These are phyloP conservation scores for Ochotona princeps DNA, from an alignment of 2,113 vertebrate species.

Conservation along the genomic window DNA sequence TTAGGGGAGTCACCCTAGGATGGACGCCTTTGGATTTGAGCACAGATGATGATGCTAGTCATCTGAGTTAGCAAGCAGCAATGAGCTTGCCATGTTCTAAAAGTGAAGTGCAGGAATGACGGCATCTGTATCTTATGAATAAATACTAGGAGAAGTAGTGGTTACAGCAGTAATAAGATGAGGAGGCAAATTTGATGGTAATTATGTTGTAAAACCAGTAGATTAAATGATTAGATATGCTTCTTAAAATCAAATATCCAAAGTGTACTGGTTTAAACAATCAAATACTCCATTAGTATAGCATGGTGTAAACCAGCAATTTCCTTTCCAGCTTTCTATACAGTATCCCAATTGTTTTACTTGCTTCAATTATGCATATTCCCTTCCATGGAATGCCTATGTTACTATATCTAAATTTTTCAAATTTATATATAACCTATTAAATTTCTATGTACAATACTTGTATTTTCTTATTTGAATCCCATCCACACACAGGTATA, in stretches of 20 bases:
- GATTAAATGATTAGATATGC: not conserved
- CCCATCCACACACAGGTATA: not conserved
- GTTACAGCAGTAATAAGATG: not conserved
- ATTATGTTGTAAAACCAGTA: not conserved
- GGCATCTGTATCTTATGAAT: not conserved
- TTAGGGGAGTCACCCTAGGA: not conserved
- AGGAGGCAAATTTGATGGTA: not conserved
- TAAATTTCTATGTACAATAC: not conserved
- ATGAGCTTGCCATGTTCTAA: not conserved
- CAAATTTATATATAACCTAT: not conserved
- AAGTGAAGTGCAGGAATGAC: not conserved
- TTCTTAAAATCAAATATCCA: too few species aligned
- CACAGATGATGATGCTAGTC: not conserved
- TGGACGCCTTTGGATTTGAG: not conserved
- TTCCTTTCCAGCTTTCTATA: not conserved
- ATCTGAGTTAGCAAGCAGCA: not conserved
- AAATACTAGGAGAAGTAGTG: not conserved
- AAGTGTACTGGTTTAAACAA: not conserved
- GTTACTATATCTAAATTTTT: not conserved
- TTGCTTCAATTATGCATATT: not conserved
- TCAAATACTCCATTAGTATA: not conserved
- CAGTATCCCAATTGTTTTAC: not conserved
- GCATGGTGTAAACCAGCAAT: not conserved
- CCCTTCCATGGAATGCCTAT: not conserved
- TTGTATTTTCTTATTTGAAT: not conserved